These are phyloP conservation scores for Plagiodera versicolora DNA, from an alignment of 2,888 invertebrate species.

Conservation along the genomic window DNA sequence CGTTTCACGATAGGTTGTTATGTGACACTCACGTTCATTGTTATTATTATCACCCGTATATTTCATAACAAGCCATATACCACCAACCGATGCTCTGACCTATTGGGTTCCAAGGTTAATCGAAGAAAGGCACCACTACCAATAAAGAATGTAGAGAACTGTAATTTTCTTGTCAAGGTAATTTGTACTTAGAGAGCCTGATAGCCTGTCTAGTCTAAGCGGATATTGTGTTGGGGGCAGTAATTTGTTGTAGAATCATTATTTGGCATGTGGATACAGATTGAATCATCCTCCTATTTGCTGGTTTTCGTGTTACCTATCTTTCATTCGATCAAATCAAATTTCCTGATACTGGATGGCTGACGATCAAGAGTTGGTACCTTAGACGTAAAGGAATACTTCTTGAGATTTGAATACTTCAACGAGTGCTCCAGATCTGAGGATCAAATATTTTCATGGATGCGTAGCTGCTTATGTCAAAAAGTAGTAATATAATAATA, in stretches of 20 bases:
- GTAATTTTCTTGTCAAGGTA: neutral
- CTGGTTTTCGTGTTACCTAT: neutral
- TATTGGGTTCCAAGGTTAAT: slow-evolving; percentile 10
- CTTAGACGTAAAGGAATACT: too few relatives aligned
- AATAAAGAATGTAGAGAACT: neutral
- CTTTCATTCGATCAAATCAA: too few relatives aligned
- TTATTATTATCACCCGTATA: slow-evolving; percentile 6
- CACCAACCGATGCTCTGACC: slow-evolving; percentile 13
- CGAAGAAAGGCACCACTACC: slow-evolving; percentile 4
- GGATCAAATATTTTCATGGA: too few relatives aligned
- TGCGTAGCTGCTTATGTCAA: too few relatives aligned
- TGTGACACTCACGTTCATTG: slow-evolving; percentile 7
- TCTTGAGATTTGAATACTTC: too few relatives aligned
- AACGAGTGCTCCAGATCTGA: too few relatives aligned
- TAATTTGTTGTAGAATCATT: neutral
- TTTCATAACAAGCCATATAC: slow-evolving; percentile 6
- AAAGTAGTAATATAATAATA: too few relatives aligned
- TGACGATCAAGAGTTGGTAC: too few relatives aligned
- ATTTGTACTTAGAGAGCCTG: neutral
- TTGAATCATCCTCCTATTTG: neutral
- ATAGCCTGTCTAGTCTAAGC: neutral
- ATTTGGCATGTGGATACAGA: neutral
- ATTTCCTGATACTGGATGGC: too few relatives aligned
- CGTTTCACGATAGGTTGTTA: neutral
- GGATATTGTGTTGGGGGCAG: neutral